Percentiles rank a stretch among this genome's conserved stretches.
These are phyloP conservation scores for Pogona vitticeps DNA, from an alignment of 2,113 vertebrate species.

Conservation along the genomic window DNA sequence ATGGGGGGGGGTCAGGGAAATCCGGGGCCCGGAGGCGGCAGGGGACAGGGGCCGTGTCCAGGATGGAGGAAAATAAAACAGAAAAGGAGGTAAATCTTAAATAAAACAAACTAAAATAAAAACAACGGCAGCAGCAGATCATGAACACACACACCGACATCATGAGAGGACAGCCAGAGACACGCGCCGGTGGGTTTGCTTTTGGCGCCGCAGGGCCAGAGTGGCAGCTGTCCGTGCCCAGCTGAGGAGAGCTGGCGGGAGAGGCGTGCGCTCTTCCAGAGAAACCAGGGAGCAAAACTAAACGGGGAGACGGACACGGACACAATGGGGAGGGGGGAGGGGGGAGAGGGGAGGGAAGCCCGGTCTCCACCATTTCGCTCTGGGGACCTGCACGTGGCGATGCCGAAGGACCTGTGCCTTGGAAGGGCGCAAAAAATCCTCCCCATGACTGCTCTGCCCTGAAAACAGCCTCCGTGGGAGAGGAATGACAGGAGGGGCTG, in stretches of 20 bases:
- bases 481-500: too few relatives aligned
- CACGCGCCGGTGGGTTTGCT: too few relatives aligned
- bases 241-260: too few relatives aligned
- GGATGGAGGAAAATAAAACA: slow-evolving; percentile 55
- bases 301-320: background rate
- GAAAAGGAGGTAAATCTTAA: slow-evolving; percentile 56
- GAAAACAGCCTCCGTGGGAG: too few relatives aligned
- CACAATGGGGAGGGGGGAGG: background rate
- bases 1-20: too few relatives aligned
- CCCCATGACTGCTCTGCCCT: too few relatives aligned
- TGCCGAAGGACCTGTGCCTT: too few relatives aligned
- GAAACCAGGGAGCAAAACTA: slow-evolving; percentile 7
- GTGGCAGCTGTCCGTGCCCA: background rate
- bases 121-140: slow-evolving; percentile 36
- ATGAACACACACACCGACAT: slow-evolving; percentile 33
- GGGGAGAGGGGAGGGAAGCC: background rate
- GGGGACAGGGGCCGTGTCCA: slow-evolving; percentile 48
- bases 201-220: slow-evolving; percentile 7
- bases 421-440: fast-evolving
- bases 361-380: background rate
- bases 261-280: background rate
- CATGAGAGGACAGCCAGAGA: slow-evolving; percentile 14
- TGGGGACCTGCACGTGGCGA: background rate
- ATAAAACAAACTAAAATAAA: background rate
- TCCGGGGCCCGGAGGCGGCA: too few relatives aligned